phyloP scores from a whole-genome alignment of 2,113 vertebrate genomes.

The Oxyura jamaicensis region DNA sequence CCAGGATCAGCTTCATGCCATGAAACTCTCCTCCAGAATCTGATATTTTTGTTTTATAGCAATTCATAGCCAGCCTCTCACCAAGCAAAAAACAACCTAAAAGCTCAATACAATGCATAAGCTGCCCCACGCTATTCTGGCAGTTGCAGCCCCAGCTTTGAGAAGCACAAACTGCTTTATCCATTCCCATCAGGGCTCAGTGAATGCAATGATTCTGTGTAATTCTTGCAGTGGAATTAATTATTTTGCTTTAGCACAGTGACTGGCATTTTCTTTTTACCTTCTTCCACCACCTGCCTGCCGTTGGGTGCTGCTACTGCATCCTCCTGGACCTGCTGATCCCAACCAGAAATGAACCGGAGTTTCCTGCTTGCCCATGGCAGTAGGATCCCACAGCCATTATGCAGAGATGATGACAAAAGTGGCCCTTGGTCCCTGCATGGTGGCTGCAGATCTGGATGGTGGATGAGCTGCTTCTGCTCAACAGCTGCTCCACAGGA shows the following conservation, averaged over 20 bases:
- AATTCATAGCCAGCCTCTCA: not conserved
- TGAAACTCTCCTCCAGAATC: fast-evolving
- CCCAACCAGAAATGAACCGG: not conserved
- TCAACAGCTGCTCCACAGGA: constrained; percentile 61
- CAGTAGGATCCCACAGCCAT: fast-evolving
- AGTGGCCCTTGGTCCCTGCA: no score
- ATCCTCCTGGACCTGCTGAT: fast-evolving
- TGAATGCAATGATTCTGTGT: not conserved
- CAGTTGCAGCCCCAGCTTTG: not conserved
- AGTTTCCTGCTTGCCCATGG: not conserved
- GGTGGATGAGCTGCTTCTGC: not conserved
- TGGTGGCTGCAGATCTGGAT: not conserved
- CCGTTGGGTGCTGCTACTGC: not conserved
- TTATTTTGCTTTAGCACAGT: not conserved
- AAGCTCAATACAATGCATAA: not conserved
- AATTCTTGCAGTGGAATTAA: not conserved
- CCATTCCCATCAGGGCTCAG: not conserved
- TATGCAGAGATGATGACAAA: fast-evolving
- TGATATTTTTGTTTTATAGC: not conserved
- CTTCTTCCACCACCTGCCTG: not conserved
- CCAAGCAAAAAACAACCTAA: not conserved
- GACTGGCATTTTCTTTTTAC: not conserved
- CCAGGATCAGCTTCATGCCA: not conserved
- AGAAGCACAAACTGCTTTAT: not conserved
- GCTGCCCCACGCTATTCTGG: not conserved